A percentile compares a stretch with the other conserved stretches of the same genome.
These are phyloP conservation scores for Neopelma chrysocephalum DNA, from an alignment of 2,797 vertebrate genomes.

Conservation along the genomic window DNA sequence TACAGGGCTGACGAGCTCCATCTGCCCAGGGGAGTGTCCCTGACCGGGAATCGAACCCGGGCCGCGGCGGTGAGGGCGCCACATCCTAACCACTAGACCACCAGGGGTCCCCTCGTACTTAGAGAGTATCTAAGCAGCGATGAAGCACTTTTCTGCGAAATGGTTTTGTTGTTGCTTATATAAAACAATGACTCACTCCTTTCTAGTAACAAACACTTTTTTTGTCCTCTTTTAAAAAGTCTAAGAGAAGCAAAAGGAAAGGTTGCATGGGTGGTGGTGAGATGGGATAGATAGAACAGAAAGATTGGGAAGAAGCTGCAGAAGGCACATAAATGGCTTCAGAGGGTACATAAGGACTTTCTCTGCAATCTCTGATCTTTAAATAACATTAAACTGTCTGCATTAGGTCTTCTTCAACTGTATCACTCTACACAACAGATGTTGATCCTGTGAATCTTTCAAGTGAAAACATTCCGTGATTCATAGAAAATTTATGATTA, in stretches of 20 bases:
- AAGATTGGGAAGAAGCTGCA: neutral
- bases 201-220: neutral
- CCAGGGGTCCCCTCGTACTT: no score
- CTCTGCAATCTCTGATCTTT: slow-evolving; percentile 15
- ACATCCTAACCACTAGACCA: slow-evolving; percentile 61
- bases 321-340: neutral
- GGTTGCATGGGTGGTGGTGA: neutral
- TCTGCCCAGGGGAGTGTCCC: no score
- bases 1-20: no score
- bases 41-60: slow-evolving; percentile 51
- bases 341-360: neutral
- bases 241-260: neutral
- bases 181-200: neutral
- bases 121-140: neutral
- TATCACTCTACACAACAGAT: slow-evolving; percentile 54
- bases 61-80: slow-evolving; percentile 17
- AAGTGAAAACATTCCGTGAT: slow-evolving; percentile 60
- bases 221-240: neutral
- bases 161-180: neutral
- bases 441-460: slow-evolving; percentile 53
- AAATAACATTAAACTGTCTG: slow-evolving; percentile 25
- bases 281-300: neutral
- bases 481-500: slow-evolving; percentile 72
- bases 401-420: slow-evolving; percentile 39
- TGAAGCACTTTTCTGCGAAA: neutral